Base-by-base conservation (phyloP, 2,888 invertebrate species). In the Orchesella flavescens region DNA sequence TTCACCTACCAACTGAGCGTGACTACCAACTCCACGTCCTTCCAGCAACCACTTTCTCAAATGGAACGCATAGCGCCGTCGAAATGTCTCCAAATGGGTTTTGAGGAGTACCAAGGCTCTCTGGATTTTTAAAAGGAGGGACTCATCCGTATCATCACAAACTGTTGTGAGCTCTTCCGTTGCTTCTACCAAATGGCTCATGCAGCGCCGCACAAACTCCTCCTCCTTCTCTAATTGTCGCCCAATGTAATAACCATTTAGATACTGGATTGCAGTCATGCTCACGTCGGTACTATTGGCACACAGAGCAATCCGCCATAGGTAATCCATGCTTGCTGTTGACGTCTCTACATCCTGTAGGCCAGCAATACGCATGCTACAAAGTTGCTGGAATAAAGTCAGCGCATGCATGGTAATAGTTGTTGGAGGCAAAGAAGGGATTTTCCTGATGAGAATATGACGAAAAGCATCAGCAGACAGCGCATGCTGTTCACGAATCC, bases 251-350 rank as follows among this genome's bases (percentile, higher is more conserved):
- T 96, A 97, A 89, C 95, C 94, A 90, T 97, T 98, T 78, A 98
- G 92, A 90, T 97, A 97, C 90, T 97, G 96, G 88, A 97, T 97
- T 0, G 97, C 97, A 2, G 97, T 95, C 93, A 97, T 94, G 86
- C 97, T 97, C 1, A 98, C 97, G 89, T 97, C 97, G 91, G 97
- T 97, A 89, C 95, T 97, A 87, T 94, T 94, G 1, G 97, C 97
- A 87, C 95, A 92, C 4, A 98, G 91, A 0, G 97, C 97, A 84
- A 98, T 97, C 90, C 95, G 95, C 97, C 97, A 98, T 88, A 97
- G 91, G 89, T 97, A 96, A 90, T 96, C 95, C 95, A 97, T 97
- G 15, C 96, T 97, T 15, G 95, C 93, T 43, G 94, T 93, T 10
- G 87, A 86, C 23, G 90, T 90, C 90, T 94, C 94, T 44, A 90